These are phyloP conservation scores for Xestia ashworthii DNA, from an alignment of 2,888 invertebrate species.

Conservation along the genomic window DNA sequence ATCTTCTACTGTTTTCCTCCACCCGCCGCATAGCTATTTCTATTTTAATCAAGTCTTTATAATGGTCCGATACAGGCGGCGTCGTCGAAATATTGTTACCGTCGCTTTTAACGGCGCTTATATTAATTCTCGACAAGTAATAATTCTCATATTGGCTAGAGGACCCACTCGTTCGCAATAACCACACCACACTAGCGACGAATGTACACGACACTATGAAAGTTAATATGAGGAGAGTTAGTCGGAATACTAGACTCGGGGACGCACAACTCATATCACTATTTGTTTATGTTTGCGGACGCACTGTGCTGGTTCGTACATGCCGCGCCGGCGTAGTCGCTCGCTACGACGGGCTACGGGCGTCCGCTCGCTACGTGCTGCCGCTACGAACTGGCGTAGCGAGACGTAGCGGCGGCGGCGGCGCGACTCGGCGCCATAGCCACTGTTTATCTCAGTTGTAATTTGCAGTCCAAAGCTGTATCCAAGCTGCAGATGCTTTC, in stretches of 20 bases:
- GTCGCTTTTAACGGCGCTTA: constrained; percentile 82
- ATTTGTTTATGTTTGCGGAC: constrained; percentile 87
- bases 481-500: constrained; percentile 87
- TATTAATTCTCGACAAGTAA: constrained; percentile 90
- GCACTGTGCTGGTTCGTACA: constrained; percentile 83
- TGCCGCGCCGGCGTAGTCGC: constrained; percentile 83
- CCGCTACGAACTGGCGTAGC: constrained; percentile 85
- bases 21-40: constrained; percentile 90
- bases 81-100: constrained; percentile 80
- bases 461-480: constrained; percentile 87
- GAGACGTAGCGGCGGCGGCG: constrained; percentile 66
- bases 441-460: constrained; percentile 86
- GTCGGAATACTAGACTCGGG: constrained; percentile 84
- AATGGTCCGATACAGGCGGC: constrained; percentile 84
- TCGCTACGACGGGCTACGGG: constrained; percentile 81
- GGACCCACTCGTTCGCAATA: constrained; percentile 83
- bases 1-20: constrained; percentile 87
- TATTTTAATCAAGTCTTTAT: constrained; percentile 89
- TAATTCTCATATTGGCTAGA: constrained; percentile 88
- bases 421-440: constrained; percentile 74
- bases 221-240: constrained; percentile 87
- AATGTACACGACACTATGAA: constrained; percentile 87
- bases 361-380: constrained; percentile 81
- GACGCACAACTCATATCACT: constrained; percentile 90
- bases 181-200: constrained; percentile 88